Base-by-base conservation (phyloP, 2,888 invertebrate genomes). In the Apantesis nais region DNA sequence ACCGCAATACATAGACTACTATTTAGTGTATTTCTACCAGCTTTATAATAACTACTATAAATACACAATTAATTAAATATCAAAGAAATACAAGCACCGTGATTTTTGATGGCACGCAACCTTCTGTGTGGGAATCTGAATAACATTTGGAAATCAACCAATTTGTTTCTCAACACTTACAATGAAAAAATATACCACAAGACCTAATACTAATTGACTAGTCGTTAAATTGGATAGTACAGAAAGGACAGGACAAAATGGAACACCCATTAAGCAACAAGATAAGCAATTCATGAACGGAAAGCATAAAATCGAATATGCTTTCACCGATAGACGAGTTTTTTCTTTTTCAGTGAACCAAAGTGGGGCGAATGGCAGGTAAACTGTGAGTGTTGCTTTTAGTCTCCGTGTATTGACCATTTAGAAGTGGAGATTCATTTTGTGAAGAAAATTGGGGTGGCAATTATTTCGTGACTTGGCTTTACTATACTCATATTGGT, bases 281-380 rank as follows among this genome's bases (percentile, higher is more conserved):
- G 73, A 75, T 80, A 78, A 82, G 83, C 81, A 79, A 83, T 81
- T 79, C 82, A 80, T 78, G 80, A 83, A 83, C 79, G 73, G 79
- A 78, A 77, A 83, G 82, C 80, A 74, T 71, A 72, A 71, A 75
- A 78, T 72, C 70, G 81, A 78, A 78, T 69, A 75, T 37, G 75
- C 76, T 75, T 79, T 79, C 74, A 74, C 73, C 66, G 44, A 68
- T 73, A 44, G 62, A 61, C 31, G 60, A 58, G 58, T 71, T 80
- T 79, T 75, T 75, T 74, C 74, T 75, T 82, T 79, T 81, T 77
- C 67, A 73, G 65, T 67, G 70, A 68, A 72, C 66, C 68, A 74
- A 78, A 81, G 72, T 78, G 78, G 75, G 64, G 62, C 69, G 73
- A 80, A 78, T 76, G 71, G 67, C 63, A 66, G 68, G 70, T 75